Evolutionary conservation across 2,888 invertebrate genomes (phyloP).

Genomic region (Esperia sulphurella): DNA sequence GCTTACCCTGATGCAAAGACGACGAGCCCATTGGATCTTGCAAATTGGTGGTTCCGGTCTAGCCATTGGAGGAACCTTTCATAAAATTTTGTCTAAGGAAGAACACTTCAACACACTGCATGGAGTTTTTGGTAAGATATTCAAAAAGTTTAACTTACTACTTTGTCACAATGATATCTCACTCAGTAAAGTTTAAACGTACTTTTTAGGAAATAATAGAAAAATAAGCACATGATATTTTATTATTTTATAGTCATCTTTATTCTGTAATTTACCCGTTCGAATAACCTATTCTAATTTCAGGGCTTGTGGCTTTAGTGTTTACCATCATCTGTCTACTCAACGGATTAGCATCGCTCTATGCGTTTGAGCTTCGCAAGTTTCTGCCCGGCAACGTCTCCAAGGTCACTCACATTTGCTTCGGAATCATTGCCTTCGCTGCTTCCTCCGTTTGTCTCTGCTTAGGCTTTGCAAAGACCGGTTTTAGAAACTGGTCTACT

Average conservation of each 20-base stretch:
- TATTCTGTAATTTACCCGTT: too few species aligned
- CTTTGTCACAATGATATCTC: too few species aligned
- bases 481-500: conserved; percentile 41
- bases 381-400: conserved; percentile 29
- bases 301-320: conserved; percentile 43
- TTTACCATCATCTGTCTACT: conserved; percentile 36
- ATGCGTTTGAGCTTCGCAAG: conserved; percentile 32
- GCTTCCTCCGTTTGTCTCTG: conserved; percentile 40
- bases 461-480: conserved; percentile 42
- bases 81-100: conserved; percentile 34
- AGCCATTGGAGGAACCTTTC: conserved; percentile 37
- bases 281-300: conserved; percentile 9
- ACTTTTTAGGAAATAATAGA: too few species aligned
- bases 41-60: conserved; percentile 38
- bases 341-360: conserved; percentile 39
- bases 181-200: too few species aligned
- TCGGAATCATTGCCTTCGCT: conserved; percentile 41
- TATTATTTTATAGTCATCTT: too few species aligned
- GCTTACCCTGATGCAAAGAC: conserved; percentile 31
- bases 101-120: conserved; percentile 39
- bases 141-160: too few species aligned
- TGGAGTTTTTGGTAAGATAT: conserved; percentile 28
- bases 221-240: too few species aligned
- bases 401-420: conserved; percentile 41
- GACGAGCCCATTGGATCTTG: conserved; percentile 40